These are phyloP conservation scores for Lutjanus argentimaculatus DNA, from an alignment of 2,797 vertebrate species.

Conservation along the genomic window DNA sequence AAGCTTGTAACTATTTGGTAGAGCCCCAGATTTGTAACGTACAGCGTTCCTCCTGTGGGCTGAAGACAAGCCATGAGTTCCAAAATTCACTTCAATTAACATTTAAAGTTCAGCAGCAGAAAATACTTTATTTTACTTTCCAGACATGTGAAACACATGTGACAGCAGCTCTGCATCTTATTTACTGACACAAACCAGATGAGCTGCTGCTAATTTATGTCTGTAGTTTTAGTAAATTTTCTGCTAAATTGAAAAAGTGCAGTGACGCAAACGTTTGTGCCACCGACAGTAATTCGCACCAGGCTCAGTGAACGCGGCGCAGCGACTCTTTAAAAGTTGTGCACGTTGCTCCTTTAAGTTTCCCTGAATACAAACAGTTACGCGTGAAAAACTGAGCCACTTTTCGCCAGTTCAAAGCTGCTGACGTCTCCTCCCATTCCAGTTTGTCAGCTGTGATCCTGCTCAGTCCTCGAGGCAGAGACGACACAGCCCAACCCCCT, in stretches of 20 bases:
- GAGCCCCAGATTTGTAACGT: no score
- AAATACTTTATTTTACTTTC: background rate
- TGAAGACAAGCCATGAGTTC: background rate
- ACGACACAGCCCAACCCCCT: background rate
- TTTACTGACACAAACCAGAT: background rate
- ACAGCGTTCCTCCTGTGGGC: background rate
- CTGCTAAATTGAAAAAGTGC: background rate
- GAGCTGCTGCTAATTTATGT: background rate
- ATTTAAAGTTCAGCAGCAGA: background rate
- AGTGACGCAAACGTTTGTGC: background rate
- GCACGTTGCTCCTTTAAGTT: background rate
- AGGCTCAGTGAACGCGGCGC: background rate
- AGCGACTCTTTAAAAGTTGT: background rate
- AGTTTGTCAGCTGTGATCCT: conserved; percentile 46
- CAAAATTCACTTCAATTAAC: background rate
- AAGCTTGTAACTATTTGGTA: no score
- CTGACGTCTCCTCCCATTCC: conserved; percentile 36
- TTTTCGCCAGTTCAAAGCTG: conserved; percentile 1
- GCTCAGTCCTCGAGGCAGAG: conserved; percentile 23
- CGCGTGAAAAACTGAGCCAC: background rate
- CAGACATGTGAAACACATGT: background rate
- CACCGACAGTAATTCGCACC: background rate
- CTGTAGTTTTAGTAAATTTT: background rate
- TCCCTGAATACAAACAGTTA: background rate
- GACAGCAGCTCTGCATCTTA: background rate